Base-by-base conservation (phyloP, 2,888 invertebrate genomes). In the Sipha maydis region DNA sequence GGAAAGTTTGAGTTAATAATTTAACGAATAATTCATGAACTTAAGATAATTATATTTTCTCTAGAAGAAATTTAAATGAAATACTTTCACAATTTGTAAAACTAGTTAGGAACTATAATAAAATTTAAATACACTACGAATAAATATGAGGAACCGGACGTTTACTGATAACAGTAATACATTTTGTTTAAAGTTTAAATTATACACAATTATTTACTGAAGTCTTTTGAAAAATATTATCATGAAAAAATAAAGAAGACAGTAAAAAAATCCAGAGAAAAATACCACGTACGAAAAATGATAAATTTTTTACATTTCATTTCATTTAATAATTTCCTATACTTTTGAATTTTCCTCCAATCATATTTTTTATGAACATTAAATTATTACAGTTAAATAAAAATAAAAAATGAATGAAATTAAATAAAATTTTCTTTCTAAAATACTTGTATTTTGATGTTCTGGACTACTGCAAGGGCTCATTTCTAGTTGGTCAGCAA, bases 401-500 rank as follows among this genome's bases (percentile, higher is more conserved):
- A 69, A 11, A 2, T 1, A 8, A 48, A 48, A 14, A 48, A 48
- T 48, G 11, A 48, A 14, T 14, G 28, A 48, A 61, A 61, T 21
- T 7, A 25, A 61, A 61, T 61, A 61, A 25, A 25, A 34, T 41
- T 31, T 19, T 56, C 21, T 21, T 14, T 61, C 3, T n/a, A 14
- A 21, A 28, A 0, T 76, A 76, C 84, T 84, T n/a, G 85, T 85
- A 34, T 77, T 85, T 9, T 48, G 80, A 80, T 88, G 86, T 67
- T 88, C 86, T n/a, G 86, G 80, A 48, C 86, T 88, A 61, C 86
- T 88, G 80, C 79, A 28, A 28, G 86, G 86, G 61, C 86, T 88
- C 86, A 73, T 89, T 21, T 89, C 89, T 92, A 96, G 94, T 92
- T 95, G 95, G 92, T 95, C 95, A 69, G 96, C 96, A 77, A 95